Conservation (phyloP, 2,888 invertebrate species). For the Ichneumoninae sp. region DNA sequence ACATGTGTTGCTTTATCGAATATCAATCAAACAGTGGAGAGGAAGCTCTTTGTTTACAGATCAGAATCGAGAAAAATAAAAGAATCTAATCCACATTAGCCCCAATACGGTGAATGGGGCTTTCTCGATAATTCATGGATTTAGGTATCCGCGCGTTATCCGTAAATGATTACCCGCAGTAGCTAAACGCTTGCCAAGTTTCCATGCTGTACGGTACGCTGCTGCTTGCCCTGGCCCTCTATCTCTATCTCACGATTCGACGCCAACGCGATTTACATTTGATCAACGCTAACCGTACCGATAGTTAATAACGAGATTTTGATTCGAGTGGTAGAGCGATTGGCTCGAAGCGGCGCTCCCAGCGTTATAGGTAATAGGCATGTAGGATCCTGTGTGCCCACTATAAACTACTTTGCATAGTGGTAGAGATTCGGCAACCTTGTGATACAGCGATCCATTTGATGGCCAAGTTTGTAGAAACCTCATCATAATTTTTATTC, state of each 20-base stretch:
- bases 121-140: slow-evolving; percentile 52
- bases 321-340: slow-evolving; percentile 25
- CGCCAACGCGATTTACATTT: slow-evolving; percentile 49
- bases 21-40: not conserved
- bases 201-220: slow-evolving; percentile 7
- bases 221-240: not conserved
- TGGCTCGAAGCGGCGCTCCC: slow-evolving; percentile 1
- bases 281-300: slow-evolving; percentile 46
- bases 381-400: not conserved
- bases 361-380: not conserved
- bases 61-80: not conserved
- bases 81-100: slow-evolving; percentile 23
- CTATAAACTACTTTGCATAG: not conserved
- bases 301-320: slow-evolving; percentile 46
- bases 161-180: slow-evolving; percentile 54
- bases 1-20: not conserved
- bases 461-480: not conserved
- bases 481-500: not conserved
- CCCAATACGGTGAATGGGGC: slow-evolving; percentile 15
- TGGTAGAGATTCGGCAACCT: not conserved
- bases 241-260: slow-evolving; percentile 16
- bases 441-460: not conserved
- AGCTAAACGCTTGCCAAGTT: slow-evolving; percentile 47
- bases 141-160: slow-evolving; percentile 34
- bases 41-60: slow-evolving; percentile 7